These are phyloP conservation scores for Drosophila eugracilis DNA, from an alignment of 1,140 invertebrate species.

Conservation along the genomic window DNA sequence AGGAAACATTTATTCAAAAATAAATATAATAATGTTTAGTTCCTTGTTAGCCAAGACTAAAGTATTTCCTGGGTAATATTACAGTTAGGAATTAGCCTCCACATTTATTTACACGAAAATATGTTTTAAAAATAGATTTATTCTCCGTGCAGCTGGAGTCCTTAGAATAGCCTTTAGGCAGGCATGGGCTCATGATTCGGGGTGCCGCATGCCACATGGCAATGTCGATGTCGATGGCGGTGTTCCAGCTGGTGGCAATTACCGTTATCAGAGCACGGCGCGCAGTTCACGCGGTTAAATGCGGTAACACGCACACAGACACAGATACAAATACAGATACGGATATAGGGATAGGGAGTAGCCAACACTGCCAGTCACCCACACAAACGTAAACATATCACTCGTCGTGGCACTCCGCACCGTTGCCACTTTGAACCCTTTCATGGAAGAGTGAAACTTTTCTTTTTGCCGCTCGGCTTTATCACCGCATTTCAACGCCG, in stretches of 20 bases:
- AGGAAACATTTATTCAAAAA: too few relatives aligned
- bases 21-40: too few relatives aligned
- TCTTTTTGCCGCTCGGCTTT: slow-evolving; percentile 57
- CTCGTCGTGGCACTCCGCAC: slow-evolving; percentile 34
- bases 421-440: slow-evolving; percentile 74
- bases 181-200: slow-evolving; percentile 16
- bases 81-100: too few relatives aligned
- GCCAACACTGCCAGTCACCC: slow-evolving; percentile 11
- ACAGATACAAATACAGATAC: slow-evolving; percentile 42
- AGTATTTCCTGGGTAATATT: too few relatives aligned
- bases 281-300: slow-evolving; percentile 81
- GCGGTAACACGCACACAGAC: slow-evolving; percentile 72
- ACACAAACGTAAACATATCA: slow-evolving; percentile 38
- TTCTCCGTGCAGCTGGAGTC: slow-evolving; percentile 5
- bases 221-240: slow-evolving; percentile 33
- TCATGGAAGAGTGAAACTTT: slow-evolving; percentile 73
- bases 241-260: slow-evolving; percentile 80
- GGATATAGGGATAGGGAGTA: slow-evolving; percentile 1
- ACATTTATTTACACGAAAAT: too few relatives aligned
- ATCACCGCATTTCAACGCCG: slow-evolving; percentile 77
- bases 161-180: background rate
- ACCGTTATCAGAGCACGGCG: slow-evolving; percentile 80
- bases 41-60: too few relatives aligned
- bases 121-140: background rate
- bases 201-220: slow-evolving; percentile 26